Evolutionary conservation across 2,113 vertebrate species (phyloP), one percentile per base, ranked within the genome.

Genomic region (Probosciger aterrimus): DNA sequence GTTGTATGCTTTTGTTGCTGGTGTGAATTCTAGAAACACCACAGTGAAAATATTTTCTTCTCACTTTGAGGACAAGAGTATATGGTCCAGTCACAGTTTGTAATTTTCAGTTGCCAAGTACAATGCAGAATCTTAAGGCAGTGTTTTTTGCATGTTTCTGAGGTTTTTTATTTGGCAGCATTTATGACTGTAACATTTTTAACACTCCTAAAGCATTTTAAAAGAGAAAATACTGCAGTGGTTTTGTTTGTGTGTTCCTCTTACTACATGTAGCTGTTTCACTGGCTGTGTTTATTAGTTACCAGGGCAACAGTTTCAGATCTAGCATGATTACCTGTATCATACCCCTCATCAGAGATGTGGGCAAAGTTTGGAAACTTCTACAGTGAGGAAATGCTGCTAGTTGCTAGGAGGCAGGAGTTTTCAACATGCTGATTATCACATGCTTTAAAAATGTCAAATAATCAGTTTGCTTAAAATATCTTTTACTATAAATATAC

Each of bases 281-380:
- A 77, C 18, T 79, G 53, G 41, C 69, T 92, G 39, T 94, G 44
- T 94, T 92, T 89, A 41, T 57, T 44, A 30, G 78, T 94, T 87
- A 59, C 92, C 86, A 89, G 25, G 86, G 84, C 81, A 95, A 93
- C 93, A 43, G 13, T 53, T 80, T 80, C 59, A 92, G 89, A 94
- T 81, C 37, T 71, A 35, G 50, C 82, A 49, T 24, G 95, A 94
- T 82, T 82, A 93, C 78, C 94, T 89, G 63, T 95, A 97, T 97
- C 93, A 3, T 27, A 74, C 14, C 81, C 60, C 64, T 57, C 67
- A 95, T 92, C 92, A 91, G 67, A 92, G 81, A 89, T 87, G 77
- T 92, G 91, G 88, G 96, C 88, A 92, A 95, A 94, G 78, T 91
- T 70, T 57, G 69, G 76, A 62, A 96, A 93, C 57, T 84, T 82